A percentile compares a stretch with the other conserved stretches of the same genome.
Evolutionary conservation across 37 sponge, comb jelly and placozoan species (phyloP).

Genomic region (Cladorhizidae sp.): DNA sequence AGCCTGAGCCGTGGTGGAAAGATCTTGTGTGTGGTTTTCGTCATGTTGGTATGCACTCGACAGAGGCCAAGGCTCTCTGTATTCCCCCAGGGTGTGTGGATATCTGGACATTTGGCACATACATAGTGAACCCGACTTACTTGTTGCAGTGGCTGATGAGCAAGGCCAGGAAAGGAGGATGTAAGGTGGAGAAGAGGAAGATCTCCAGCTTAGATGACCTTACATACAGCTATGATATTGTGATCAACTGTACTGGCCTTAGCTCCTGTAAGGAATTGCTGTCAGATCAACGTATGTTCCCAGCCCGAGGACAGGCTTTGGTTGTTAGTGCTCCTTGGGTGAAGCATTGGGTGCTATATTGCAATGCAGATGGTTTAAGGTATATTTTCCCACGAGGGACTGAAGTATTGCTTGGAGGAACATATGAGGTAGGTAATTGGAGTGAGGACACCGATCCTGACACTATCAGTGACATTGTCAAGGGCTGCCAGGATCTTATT

Average conservation of each 20-base stretch:
- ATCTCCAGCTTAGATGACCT: conserved; percentile 35
- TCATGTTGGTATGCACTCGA: conserved; percentile 1
- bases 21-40: conserved; percentile 40
- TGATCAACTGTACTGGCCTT: conserved; percentile 84
- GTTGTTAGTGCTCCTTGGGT: conserved; percentile 76
- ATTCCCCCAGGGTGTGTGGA: conserved; percentile 3
- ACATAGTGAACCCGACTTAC: conserved; percentile 20
- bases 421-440: conserved; percentile 18
- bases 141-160: conserved; percentile 63
- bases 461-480: conserved; percentile 8
- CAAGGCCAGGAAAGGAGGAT: conserved; percentile 29
- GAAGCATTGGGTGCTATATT: conserved; percentile 36
- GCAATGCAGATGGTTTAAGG: background rate
- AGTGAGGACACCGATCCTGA: conserved; percentile 18
- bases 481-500: conserved; percentile 12
- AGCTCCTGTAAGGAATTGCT: conserved; percentile 51
- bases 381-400: conserved; percentile 49
- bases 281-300: conserved; percentile 32
- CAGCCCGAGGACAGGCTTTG: conserved; percentile 66
- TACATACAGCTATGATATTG: conserved; percentile 29
- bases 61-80: background rate
- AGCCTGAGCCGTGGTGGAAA: conserved; percentile 51
- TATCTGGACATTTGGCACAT: conserved; percentile 34
- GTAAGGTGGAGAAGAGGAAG: conserved; percentile 25
- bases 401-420: conserved; percentile 61